These are phyloP conservation scores for Columba janthina DNA, from an alignment of 2,113 vertebrate genomes.

Conservation along the genomic window DNA sequence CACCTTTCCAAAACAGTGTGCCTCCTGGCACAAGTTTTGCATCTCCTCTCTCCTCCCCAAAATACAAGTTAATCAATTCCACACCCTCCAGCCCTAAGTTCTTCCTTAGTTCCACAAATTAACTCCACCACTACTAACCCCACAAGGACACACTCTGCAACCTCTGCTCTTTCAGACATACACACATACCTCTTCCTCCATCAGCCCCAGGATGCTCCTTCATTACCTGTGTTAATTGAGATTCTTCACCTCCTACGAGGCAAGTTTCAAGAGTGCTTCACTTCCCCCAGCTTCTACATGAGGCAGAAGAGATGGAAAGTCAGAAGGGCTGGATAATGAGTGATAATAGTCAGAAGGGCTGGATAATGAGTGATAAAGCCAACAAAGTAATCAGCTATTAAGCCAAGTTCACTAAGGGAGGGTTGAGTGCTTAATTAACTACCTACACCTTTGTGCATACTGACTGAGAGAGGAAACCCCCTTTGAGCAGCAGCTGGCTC, in stretches of 20 bases:
- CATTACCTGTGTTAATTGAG: not conserved
- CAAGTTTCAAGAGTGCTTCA: not conserved
- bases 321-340: fast-evolving
- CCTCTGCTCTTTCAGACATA: not conserved
- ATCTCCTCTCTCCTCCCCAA: not conserved
- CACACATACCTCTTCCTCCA: fast-evolving
- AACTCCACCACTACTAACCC: not conserved
- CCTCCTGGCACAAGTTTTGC: not conserved
- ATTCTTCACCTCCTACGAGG: not conserved
- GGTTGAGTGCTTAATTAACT: not conserved
- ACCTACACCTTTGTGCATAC: not conserved
- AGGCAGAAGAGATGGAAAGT: not conserved
- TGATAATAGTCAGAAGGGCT: not conserved
- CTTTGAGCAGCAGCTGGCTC: not conserved
- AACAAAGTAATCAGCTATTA: not conserved
- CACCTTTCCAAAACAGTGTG: not conserved
- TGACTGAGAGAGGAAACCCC: not conserved
- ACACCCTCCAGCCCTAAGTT: not conserved
- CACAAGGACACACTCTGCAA: not conserved
- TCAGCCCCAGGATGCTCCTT: not conserved
- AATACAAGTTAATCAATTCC: not conserved
- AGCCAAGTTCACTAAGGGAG: not conserved
- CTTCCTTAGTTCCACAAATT: not conserved
- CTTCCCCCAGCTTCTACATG: not conserved
- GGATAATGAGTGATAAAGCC: not conserved